Evolutionary conservation across 2,113 vertebrate genomes (phyloP), one percentile per base, ranked within the genome.

Genomic region (Crypturellus undulatus): DNA sequence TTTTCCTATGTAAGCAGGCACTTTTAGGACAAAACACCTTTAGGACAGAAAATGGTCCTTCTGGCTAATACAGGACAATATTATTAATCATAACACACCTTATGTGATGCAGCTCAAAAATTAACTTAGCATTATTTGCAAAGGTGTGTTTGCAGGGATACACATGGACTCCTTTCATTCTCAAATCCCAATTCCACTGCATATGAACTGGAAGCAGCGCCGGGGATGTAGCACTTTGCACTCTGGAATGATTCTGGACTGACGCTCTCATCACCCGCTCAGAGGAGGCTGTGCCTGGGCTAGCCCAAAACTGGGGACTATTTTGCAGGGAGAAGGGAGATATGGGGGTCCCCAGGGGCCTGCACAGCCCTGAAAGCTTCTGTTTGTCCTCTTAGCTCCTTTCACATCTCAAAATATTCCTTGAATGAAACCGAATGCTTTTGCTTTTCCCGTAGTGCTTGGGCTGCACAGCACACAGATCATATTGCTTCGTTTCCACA

Each of bases 391-490:
- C 18, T 13, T 6, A 30, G 2, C 6, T n/a, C 47, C 47, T 40
- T 84, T 54, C 38, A 20, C 0, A 0, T 15, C 79, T 75, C 36
- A 22, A 71, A 60, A 38, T 42, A 38, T 52, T 68, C n/a, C 47
- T 25, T 58, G 25, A 9, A 10, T 20, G 51, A 89, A 65, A 64
- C 14, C 3, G 0, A 60, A 21, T 2, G 16, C 28, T 56, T 56
- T 56, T 24, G 32, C 43, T 28, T 40, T 22, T 56, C 43, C 42
- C 17, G 4, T 1, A 3, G 0, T 1, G 12, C n/a, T 70, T 24
- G 8, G 51, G 52, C 58, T 63, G n/a, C 4, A 12, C 0, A 14
- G 1, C 28, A 17, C 2, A 0, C 32, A 58, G 20, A 38, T 17
- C 9, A 22, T 10, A 47, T 62, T 51, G 1, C 34, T 43, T 72